phyloP scores from a whole-genome alignment of 2,113 vertebrate species.

The Peucedramus taeniatus region DNA sequence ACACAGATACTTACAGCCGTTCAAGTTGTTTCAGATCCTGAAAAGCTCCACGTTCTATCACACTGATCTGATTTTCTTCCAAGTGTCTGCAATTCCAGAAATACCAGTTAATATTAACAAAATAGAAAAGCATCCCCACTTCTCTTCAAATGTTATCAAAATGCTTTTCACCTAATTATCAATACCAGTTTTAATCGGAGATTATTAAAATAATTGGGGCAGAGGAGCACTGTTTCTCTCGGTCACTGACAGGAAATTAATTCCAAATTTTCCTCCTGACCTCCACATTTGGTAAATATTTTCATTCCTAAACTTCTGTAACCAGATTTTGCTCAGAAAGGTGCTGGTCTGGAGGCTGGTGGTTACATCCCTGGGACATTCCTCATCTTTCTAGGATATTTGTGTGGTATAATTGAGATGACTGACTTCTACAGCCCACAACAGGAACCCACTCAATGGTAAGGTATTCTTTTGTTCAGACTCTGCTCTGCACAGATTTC shows the following conservation, averaged over 20 bases:
- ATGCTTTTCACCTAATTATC: not conserved
- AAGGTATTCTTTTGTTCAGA: fast-evolving
- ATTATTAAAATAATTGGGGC: not conserved
- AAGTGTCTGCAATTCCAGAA: slow-evolving; percentile 83
- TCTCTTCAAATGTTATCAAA: not conserved
- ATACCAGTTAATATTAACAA: not conserved
- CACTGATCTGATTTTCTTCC: slow-evolving; percentile 96
- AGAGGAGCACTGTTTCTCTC: not conserved
- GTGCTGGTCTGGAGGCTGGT: not conserved
- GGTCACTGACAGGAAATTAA: not conserved
- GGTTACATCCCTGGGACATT: no score
- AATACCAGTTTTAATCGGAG: not conserved
- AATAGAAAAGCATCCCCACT: not conserved
- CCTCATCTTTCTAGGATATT: not conserved
- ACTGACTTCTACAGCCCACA: not conserved
- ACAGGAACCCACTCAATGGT: not conserved
- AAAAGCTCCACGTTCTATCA: slow-evolving; percentile 95
- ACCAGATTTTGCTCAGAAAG: not conserved
- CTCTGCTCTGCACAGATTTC: not conserved
- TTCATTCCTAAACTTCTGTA: not conserved
- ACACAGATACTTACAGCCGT: slow-evolving; percentile 85
- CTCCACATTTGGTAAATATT: not conserved
- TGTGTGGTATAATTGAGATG: no score
- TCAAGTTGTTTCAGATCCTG: slow-evolving; percentile 96
- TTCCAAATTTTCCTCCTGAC: not conserved